A percentile compares a stretch with the other conserved stretches of the same genome.
These are phyloP conservation scores for Volucella bombylans DNA, from an alignment of 2,888 invertebrate genomes.

Conservation along the genomic window DNA sequence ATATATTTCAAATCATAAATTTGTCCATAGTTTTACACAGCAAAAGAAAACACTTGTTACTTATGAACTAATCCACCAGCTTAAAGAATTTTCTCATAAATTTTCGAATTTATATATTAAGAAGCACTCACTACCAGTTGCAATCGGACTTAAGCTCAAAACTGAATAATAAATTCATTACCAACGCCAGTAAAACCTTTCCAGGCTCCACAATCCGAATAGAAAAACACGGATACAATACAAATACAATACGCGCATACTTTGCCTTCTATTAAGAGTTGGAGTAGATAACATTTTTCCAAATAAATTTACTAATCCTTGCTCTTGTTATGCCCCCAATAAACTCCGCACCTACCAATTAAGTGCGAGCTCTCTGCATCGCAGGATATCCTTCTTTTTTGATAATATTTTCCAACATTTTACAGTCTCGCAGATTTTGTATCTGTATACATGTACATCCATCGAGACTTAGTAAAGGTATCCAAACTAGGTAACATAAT, in stretches of 20 bases:
- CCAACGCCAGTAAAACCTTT: constrained; percentile 45
- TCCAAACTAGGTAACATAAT: constrained; percentile 8
- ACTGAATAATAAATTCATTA: constrained; percentile 66
- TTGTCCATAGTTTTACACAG: too few relatives aligned
- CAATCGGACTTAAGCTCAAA: constrained; percentile 26
- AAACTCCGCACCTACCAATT: not conserved
- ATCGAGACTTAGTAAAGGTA: not conserved
- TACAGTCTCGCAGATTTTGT: too few relatives aligned
- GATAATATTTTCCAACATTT: constrained; percentile 7
- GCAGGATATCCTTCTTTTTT: constrained; percentile 25
- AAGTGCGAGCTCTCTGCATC: constrained; percentile 35
- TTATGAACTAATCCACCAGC: constrained; percentile 56
- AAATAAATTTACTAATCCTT: constrained; percentile 68
- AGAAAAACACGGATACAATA: constrained; percentile 54
- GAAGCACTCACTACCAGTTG: constrained; percentile 17
- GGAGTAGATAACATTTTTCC: constrained; percentile 10
- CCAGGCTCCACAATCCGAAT: constrained; percentile 30
- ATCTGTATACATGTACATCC: constrained; percentile 3
- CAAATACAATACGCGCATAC: not conserved
- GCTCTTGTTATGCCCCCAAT: constrained; percentile 22
- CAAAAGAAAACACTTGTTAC: not conserved
- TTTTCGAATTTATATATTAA: constrained; percentile 42
- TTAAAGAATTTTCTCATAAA: constrained; percentile 63
- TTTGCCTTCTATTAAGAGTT: constrained; percentile 22
- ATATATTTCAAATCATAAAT: too few relatives aligned